Conservation (phyloP, 2,797 vertebrate genomes). For the Melanotaenia boesemani region DNA sequence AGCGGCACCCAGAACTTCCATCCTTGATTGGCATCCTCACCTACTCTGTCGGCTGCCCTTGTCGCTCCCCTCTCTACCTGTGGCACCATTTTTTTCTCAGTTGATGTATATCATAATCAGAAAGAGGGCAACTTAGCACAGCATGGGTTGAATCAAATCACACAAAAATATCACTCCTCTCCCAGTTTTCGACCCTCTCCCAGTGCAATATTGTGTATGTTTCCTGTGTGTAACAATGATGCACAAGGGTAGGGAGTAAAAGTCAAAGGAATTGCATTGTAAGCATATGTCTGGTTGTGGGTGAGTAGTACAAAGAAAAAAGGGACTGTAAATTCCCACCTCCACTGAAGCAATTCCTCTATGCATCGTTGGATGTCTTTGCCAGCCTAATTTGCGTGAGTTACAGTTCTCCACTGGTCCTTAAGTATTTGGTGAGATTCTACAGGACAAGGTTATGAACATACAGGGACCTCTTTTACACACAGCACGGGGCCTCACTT, state of each 20-base stretch:
- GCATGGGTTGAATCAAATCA: constrained; percentile 53
- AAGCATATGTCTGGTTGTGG: constrained; percentile 63
- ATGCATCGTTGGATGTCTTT: constrained; percentile 73
- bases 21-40: constrained; percentile 70
- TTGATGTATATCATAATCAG: constrained; percentile 41
- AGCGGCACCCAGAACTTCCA: constrained; percentile 51
- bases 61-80: constrained; percentile 54
- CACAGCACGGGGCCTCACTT: constrained; percentile 41
- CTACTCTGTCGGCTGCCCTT: constrained; percentile 54
- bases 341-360: constrained; percentile 63
- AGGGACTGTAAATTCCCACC: constrained; percentile 59
- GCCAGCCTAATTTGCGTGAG: constrained; percentile 79
- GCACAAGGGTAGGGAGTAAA: constrained; percentile 60
- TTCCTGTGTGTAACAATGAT: constrained; percentile 55
- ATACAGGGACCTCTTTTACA: constrained; percentile 66
- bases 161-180: constrained; percentile 57
- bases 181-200: constrained; percentile 29
- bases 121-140: constrained; percentile 52
- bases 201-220: constrained; percentile 23
- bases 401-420: constrained; percentile 74
- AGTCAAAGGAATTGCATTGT: constrained; percentile 66
- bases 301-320: constrained; percentile 41
- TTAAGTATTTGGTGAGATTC: constrained; percentile 71
- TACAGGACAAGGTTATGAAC: constrained; percentile 73
- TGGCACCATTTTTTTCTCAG: constrained; percentile 39